Percentiles rank a stretch among this genome's conserved stretches.
Evolutionary conservation across 1,140 invertebrate genomes (phyloP).

Genomic region (Tetramorium simillimum): DNA sequence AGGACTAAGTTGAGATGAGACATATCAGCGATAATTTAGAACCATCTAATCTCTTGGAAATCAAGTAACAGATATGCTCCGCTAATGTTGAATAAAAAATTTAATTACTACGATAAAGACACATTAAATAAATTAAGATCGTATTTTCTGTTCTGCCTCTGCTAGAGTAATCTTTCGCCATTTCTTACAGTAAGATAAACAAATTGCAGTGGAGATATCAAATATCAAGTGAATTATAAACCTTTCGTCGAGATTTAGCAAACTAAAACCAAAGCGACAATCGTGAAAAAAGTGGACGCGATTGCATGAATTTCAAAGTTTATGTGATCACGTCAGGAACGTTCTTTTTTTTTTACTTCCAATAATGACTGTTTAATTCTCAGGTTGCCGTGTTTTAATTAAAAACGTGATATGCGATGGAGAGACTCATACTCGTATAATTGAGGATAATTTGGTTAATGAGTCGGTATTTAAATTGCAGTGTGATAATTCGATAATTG

Average conservation of each 20-base stretch:
- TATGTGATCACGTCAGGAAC: slow-evolving; percentile 13
- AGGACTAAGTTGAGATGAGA: not conserved
- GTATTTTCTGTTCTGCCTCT: slow-evolving; percentile 9
- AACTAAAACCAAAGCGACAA: not conserved
- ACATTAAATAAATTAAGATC: slow-evolving; percentile 14
- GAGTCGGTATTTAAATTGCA: slow-evolving; percentile 8
- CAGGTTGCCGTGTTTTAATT: slow-evolving; percentile 33
- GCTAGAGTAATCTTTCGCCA: not conserved
- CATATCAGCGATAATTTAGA: not conserved
- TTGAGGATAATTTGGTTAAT: slow-evolving; percentile 47
- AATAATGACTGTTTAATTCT: slow-evolving; percentile 36
- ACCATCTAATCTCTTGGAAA: not conserved
- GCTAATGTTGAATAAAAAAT: not conserved
- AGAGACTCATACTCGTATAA: slow-evolving; percentile 29
- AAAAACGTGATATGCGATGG: slow-evolving; percentile 39
- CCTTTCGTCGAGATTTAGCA: not conserved
- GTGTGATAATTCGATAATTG: slow-evolving; percentile 39
- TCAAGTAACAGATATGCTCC: not conserved
- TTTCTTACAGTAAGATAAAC: slow-evolving; percentile 1
- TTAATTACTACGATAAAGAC: slow-evolving; percentile 1
- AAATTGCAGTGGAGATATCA: not conserved
- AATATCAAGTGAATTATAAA: slow-evolving; percentile 14
- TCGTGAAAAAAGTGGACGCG: not conserved
- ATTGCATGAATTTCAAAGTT: slow-evolving; percentile 40
- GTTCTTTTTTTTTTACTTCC: slow-evolving; percentile 30